Conservation (phyloP, 2,888 invertebrate species). For the Callyntrura guangdongensis region DNA sequence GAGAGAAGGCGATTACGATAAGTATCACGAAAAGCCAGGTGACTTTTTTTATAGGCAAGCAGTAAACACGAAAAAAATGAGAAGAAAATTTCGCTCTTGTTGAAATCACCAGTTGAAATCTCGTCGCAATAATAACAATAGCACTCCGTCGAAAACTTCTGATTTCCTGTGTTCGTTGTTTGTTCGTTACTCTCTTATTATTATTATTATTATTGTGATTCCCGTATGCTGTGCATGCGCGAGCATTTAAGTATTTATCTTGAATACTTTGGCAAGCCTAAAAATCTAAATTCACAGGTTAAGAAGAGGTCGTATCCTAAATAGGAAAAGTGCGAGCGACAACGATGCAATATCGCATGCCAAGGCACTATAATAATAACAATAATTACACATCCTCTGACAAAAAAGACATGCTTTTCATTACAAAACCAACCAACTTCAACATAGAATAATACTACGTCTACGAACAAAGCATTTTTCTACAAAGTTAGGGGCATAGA, state of each 20-base stretch:
- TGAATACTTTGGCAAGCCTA: slow-evolving; percentile 9
- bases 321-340: neutral
- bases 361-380: slow-evolving; percentile 58
- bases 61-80: neutral
- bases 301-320: slow-evolving; percentile 18
- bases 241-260: slow-evolving; percentile 12
- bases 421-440: slow-evolving; percentile 12
- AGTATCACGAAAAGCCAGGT: neutral
- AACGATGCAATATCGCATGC: slow-evolving; percentile 56
- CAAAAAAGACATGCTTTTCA: slow-evolving; percentile 23
- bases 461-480: neutral
- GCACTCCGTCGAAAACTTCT: slow-evolving; percentile 39
- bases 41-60: neutral
- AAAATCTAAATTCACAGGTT: slow-evolving; percentile 17
- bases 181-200: neutral
- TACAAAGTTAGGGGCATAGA: neutral
- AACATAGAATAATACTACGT: neutral
- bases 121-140: slow-evolving; percentile 32
- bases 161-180: slow-evolving; percentile 57
- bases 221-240: neutral
- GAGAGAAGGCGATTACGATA: neutral
- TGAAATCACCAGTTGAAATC: slow-evolving; percentile 39
- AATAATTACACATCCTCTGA: slow-evolving; percentile 58
- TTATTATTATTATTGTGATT: too few relatives aligned
- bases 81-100: neutral